Percentiles rank a stretch among this genome's conserved stretches.
These are phyloP conservation scores for Nemotelus nigrinus DNA, from an alignment of 2,888 invertebrate genomes.

Conservation along the genomic window DNA sequence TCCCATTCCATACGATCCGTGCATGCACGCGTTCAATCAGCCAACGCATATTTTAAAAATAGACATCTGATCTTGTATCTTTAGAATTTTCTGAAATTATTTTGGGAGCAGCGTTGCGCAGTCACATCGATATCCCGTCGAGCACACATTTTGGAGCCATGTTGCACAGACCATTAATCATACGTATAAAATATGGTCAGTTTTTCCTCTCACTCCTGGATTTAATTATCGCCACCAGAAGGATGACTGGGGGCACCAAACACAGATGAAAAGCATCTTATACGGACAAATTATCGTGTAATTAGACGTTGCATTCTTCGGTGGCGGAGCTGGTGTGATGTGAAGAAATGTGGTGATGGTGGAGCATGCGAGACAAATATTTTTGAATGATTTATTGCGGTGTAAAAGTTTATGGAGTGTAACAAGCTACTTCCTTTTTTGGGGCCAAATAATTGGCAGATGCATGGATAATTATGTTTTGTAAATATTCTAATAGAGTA, in stretches of 20 bases:
- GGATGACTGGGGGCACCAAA: background rate
- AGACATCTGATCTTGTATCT: no score
- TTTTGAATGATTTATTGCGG: slow-evolving; percentile 29
- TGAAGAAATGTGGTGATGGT: background rate
- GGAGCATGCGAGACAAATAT: background rate
- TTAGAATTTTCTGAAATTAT: no score
- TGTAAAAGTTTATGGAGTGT: slow-evolving; percentile 30
- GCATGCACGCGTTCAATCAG: no score
- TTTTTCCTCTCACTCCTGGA: background rate
- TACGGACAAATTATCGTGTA: slow-evolving; percentile 38
- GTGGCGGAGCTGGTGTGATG: background rate
- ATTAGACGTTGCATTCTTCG: slow-evolving; percentile 37
- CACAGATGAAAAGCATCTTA: slow-evolving; percentile 20
- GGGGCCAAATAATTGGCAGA: no score
- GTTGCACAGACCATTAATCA: slow-evolving; percentile 12
- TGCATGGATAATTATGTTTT: no score
- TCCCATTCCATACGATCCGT: no score
- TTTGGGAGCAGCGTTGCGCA: no score
- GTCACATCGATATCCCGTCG: no score
- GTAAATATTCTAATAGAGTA: no score
- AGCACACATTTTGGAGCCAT: no score
- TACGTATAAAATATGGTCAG: slow-evolving; percentile 13
- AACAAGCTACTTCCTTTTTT: slow-evolving; percentile 19
- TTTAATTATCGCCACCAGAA: slow-evolving; percentile 20
- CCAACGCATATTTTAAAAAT: no score